Base-by-base conservation (phyloP, 2,113 vertebrate genomes). In the Tringa solitaria region DNA sequence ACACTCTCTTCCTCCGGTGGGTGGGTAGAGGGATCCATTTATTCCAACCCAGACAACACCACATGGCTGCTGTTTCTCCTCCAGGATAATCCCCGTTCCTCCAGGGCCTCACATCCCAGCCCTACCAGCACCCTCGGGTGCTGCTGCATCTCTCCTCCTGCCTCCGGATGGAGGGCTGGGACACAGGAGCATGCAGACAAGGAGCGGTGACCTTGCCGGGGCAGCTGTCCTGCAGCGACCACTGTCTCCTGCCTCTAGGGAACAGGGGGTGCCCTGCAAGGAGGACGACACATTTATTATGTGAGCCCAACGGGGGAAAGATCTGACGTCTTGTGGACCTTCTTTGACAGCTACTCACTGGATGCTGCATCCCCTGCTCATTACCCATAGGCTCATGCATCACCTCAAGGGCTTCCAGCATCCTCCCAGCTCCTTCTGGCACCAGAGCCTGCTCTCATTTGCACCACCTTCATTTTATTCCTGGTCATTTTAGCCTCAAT, bases 131-230 rank as follows among this genome's bases (percentile, higher is more conserved):
- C 8, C 15, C 50, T 50, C 0, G 2, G 22, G 35, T 56, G 56
- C 51, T 53, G 27, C 14, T 9, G 19, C 50, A 24, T 17, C 41
- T 23, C 64, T 83, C 60, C 59, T 67, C 30, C 45, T 73, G 46
- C 32, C 54, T 56, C 18, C 0, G 3, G 15, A 17, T 50, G 39
- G 53, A 67, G 48, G 67, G 26, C 19, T 37, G 73, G 22, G n/a
- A 46, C 18, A 39, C 22, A 51, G 51, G 57, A 59, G 68, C 28
- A 23, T 27, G 30, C 53, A 74, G 33, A 72, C 14, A 24, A 60
- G n/a, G 51, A n/a, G 8, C 3, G 1, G n/a, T 30, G 37, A 60
- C 51, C 53, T 60, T 0, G 1, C 27, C 20, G 23, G 32, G 27
- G 5, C 2, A 4, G 50, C 50, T 41, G 24, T 48, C 19, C 48